phyloP scores from a whole-genome alignment of 2,888 invertebrate genomes.

The Monochamus alternatus region DNA sequence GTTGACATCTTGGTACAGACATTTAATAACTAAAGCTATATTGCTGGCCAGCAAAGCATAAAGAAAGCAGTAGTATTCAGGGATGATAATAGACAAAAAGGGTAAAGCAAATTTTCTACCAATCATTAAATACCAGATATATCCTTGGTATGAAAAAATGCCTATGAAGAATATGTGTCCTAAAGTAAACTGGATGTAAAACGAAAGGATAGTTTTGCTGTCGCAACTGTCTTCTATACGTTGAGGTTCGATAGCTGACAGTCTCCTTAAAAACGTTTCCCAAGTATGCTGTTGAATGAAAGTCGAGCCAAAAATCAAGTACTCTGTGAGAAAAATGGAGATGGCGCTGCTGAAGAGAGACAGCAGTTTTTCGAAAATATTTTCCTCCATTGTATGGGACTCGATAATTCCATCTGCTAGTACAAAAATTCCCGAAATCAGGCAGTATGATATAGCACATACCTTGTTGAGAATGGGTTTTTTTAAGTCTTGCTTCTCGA shows the following conservation, averaged over 20 bases:
- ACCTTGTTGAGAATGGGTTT: slow-evolving; percentile 27
- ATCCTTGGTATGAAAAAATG: not conserved
- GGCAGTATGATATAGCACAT: slow-evolving; percentile 10
- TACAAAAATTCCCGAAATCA: not conserved
- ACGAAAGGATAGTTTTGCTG: not conserved
- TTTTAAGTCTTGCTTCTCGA: slow-evolving; percentile 24
- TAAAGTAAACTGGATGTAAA: slow-evolving; percentile 28
- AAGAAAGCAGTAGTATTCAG: slow-evolving; percentile 35
- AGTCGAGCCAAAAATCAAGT: slow-evolving; percentile 7
- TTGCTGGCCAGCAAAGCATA: slow-evolving; percentile 8
- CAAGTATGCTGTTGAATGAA: slow-evolving; percentile 19
- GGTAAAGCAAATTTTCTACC: not conserved
- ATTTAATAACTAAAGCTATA: slow-evolving; percentile 13
- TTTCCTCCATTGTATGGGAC: not conserved
- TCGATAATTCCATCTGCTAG: not conserved
- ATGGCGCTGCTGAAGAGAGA: not conserved
- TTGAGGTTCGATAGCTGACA: not conserved
- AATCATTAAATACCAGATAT: not conserved
- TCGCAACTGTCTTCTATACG: not conserved
- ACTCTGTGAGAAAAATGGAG: slow-evolving; percentile 10
- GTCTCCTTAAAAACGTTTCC: slow-evolving; percentile 16
- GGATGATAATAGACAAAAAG: not conserved
- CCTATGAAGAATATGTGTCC: slow-evolving; percentile 11
- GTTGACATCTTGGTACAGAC: slow-evolving; percentile 23
- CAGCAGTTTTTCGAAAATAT: slow-evolving; percentile 25